Evolutionary conservation across 2,888 invertebrate species (phyloP).

Genomic region (Drosophila greeni): DNA sequence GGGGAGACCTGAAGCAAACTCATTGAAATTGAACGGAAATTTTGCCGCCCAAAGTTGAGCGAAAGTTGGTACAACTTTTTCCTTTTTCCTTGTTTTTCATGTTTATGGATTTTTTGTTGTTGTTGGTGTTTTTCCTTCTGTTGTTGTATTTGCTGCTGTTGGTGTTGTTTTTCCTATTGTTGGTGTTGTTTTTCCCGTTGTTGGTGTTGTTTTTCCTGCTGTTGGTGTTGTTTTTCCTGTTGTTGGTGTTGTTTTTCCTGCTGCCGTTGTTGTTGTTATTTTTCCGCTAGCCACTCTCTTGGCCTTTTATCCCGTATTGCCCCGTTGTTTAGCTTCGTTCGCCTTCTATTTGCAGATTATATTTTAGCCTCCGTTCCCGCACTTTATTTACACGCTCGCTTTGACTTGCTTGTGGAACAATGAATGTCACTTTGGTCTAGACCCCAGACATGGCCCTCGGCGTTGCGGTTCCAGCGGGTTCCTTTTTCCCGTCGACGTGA

Average conservation of each 20-base stretch:
- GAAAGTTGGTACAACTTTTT: constrained; percentile 36
- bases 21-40: constrained; percentile 44
- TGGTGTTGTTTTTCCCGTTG: neutral
- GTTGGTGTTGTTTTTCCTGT: constrained; percentile 14
- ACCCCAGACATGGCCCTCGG: constrained; percentile 51
- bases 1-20: constrained; percentile 5
- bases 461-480: constrained; percentile 18
- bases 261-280: neutral
- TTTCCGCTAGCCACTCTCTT: constrained; percentile 18
- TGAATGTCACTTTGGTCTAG: constrained; percentile 65
- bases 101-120: constrained; percentile 12
- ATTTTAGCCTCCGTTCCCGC: constrained; percentile 8
- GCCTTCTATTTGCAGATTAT: constrained; percentile 35
- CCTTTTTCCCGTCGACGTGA: constrained; percentile 1
- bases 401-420: constrained; percentile 57
- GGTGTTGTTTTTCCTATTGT: neutral
- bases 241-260: neutral
- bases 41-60: constrained; percentile 41
- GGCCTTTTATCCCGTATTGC: constrained; percentile 32
- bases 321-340: constrained; percentile 25
- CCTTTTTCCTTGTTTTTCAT: constrained; percentile 22
- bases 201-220: constrained; percentile 25
- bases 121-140: neutral
- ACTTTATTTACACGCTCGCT: constrained; percentile 60
- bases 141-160: neutral